phyloP scores from a whole-genome alignment of 2,113 vertebrate species.

The Lagenorhynchus albirostris region DNA sequence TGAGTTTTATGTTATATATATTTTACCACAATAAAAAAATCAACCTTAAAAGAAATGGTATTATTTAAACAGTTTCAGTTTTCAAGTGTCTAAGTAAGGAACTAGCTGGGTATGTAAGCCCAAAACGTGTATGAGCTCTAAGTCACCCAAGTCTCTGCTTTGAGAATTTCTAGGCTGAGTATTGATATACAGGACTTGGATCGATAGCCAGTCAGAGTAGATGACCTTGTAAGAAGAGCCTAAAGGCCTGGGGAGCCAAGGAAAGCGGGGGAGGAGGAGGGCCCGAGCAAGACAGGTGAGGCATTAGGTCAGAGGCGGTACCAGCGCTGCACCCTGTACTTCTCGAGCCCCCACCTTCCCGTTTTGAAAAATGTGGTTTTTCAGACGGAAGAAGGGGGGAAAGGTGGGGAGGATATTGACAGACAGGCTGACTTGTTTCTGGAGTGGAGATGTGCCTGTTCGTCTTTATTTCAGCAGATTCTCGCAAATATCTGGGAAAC shows the following conservation, averaged over 20 bases:
- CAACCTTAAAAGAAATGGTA: background rate
- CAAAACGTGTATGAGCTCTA: background rate
- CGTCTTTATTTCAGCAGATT: background rate
- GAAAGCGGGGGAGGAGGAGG: fast-evolving
- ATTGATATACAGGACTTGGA: background rate
- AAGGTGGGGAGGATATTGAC: background rate
- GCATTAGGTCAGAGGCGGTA: fast-evolving
- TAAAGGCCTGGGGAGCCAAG: too few species aligned
- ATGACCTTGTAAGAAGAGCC: background rate
- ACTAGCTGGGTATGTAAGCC: background rate
- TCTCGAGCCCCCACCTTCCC: background rate
- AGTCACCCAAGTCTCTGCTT: background rate
- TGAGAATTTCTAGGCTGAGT: background rate
- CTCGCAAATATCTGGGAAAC: too few species aligned
- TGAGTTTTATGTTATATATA: background rate
- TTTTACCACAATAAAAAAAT: background rate
- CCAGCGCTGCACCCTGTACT: background rate
- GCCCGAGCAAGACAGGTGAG: too few species aligned
- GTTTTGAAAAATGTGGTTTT: background rate
- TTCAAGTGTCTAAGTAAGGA: background rate
- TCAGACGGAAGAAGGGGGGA: background rate
- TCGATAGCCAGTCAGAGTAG: background rate
- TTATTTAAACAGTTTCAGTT: background rate
- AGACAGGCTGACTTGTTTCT: background rate
- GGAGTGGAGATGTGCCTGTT: too few species aligned